Conservation (phyloP, 2,888 invertebrate genomes). For the Saturnia pavonia region DNA sequence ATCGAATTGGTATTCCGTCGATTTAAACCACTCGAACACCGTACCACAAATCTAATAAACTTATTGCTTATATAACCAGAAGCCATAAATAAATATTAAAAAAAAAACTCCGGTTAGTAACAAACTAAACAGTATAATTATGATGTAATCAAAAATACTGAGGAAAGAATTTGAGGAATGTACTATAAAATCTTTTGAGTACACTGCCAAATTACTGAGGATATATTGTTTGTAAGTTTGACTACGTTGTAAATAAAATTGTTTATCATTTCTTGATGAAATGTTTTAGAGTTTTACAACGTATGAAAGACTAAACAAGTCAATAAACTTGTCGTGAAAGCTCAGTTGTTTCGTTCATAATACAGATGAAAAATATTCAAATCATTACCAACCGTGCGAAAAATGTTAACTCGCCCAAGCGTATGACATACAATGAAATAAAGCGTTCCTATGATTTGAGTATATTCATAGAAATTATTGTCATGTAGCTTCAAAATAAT, state of each 20-base stretch:
- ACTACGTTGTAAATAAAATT: background rate
- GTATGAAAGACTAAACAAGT: background rate
- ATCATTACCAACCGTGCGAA: background rate
- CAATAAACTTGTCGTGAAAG: background rate
- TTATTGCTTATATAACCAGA: no score
- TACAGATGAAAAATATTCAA: background rate
- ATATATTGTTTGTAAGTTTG: background rate
- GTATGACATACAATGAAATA: background rate
- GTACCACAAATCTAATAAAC: no score
- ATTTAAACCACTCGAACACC: no score
- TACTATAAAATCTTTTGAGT: constrained; percentile 18
- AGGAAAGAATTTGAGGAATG: background rate
- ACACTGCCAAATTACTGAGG: constrained; percentile 13
- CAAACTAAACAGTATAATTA: background rate
- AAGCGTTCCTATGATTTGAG: no score
- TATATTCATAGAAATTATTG: no score
- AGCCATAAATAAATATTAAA: no score
- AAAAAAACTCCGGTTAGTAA: background rate
- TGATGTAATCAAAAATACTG: background rate
- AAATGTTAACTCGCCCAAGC: background rate
- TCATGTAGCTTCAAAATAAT: no score
- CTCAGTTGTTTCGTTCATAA: background rate
- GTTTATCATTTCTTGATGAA: background rate
- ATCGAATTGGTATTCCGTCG: no score
- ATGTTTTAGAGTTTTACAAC: background rate